phyloP scores from a whole-genome alignment of 2,888 invertebrate genomes.

The Noctua janthina region DNA sequence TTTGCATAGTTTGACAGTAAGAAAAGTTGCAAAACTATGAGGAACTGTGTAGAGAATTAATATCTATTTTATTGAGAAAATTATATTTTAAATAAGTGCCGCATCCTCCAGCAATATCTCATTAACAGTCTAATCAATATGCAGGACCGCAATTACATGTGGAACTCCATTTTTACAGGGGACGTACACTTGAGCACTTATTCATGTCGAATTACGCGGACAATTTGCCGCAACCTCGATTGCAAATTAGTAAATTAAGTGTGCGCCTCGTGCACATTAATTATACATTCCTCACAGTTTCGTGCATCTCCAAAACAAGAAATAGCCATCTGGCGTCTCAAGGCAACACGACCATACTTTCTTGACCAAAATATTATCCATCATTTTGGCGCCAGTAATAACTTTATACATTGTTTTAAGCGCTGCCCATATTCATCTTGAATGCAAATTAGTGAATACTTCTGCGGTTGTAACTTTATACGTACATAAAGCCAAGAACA shows the following conservation, averaged over 20 bases:
- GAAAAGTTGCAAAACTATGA: slow-evolving; percentile 39
- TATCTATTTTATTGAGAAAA: not conserved
- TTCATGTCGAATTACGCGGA: slow-evolving; percentile 70
- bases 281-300: slow-evolving; percentile 78
- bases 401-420: slow-evolving; percentile 53
- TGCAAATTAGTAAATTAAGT: slow-evolving; percentile 76
- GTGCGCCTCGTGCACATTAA: slow-evolving; percentile 74
- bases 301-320: slow-evolving; percentile 75
- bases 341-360: slow-evolving; percentile 69
- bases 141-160: slow-evolving; percentile 45
- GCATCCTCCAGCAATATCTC: slow-evolving; percentile 8
- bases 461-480: slow-evolving; percentile 29
- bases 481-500: slow-evolving; percentile 42
- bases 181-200: slow-evolving; percentile 59
- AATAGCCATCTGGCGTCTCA: slow-evolving; percentile 74
- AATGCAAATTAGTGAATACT: slow-evolving; percentile 47
- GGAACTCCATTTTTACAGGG: slow-evolving; percentile 43
- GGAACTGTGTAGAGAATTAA: slow-evolving; percentile 6
- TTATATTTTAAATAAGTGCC: slow-evolving; percentile 4
- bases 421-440: slow-evolving; percentile 35
- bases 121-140: slow-evolving; percentile 51
- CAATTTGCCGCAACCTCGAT: slow-evolving; percentile 72
- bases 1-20: slow-evolving; percentile 47
- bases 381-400: slow-evolving; percentile 60
- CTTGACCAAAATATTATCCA: slow-evolving; percentile 69